Evolutionary conservation across 2,113 vertebrate species (phyloP).

Genomic region (Urocynchramus pylzowi): DNA sequence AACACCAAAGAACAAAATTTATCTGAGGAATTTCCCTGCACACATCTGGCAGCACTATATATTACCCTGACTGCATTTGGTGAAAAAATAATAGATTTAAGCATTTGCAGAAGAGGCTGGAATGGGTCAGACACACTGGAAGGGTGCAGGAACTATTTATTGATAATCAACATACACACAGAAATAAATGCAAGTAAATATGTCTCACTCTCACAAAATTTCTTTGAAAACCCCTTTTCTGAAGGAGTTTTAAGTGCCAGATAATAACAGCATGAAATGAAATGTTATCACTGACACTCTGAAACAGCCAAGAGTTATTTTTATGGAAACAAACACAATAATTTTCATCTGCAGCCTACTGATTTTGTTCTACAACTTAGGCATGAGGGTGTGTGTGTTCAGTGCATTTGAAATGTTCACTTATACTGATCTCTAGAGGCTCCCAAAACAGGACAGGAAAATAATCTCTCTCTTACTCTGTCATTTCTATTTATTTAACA

Average conservation of each 20-base stretch:
- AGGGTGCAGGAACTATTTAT: not conserved
- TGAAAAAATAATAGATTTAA: not conserved
- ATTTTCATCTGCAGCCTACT: not conserved
- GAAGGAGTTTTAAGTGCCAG: not conserved
- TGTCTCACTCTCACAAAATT: not conserved
- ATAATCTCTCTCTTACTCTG: not conserved
- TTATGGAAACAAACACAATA: not conserved
- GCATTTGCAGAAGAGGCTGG: not conserved
- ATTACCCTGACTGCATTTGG: not conserved
- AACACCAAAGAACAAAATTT: not conserved
- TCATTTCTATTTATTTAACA: not conserved
- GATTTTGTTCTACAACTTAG: not conserved
- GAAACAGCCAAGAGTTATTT: not conserved
- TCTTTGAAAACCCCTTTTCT: not conserved
- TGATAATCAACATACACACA: not conserved
- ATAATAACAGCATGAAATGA: not conserved
- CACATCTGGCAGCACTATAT: not conserved
- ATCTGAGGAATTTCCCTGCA: not conserved
- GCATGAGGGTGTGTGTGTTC: not conserved
- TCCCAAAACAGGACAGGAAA: not conserved
- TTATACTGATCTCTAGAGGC: not conserved
- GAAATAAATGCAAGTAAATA: not conserved
- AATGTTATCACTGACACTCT: not conserved
- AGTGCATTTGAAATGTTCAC: not conserved
- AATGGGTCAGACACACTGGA: not conserved